Percentiles rank a stretch among this genome's conserved stretches.
These are phyloP conservation scores for Ctenopoma kingsleyae DNA, from an alignment of 2,797 vertebrate species.

Conservation along the genomic window DNA sequence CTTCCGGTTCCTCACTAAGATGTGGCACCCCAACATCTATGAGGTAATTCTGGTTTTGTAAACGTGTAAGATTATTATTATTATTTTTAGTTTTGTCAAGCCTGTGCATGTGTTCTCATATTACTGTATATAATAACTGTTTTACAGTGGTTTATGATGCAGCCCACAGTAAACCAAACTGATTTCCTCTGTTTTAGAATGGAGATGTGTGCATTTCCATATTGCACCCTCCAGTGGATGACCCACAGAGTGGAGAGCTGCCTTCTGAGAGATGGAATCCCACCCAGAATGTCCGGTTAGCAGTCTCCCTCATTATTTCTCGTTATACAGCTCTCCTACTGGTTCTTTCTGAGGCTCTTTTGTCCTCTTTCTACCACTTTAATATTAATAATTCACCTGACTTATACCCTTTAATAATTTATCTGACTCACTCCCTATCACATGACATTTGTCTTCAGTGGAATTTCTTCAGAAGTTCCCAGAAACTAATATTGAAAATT, in stretches of 20 bases:
- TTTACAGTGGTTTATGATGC: no score
- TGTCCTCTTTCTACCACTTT: constrained; percentile 2
- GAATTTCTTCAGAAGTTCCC: constrained; percentile 20
- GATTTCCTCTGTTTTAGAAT: constrained; percentile 82
- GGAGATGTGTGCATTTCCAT: constrained; percentile 99
- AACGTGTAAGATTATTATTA: no score
- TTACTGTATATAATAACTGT: background rate
- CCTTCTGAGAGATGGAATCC: constrained; percentile 98
- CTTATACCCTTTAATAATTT: constrained; percentile 23
- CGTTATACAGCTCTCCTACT: constrained; percentile 16
- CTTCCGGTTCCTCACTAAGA: constrained; percentile 97
- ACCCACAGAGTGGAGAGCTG: constrained; percentile 97
- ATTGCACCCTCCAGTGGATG: constrained; percentile 95
- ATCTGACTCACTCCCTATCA: constrained; percentile 17
- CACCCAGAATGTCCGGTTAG: constrained; percentile 97
- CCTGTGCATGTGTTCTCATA: background rate
- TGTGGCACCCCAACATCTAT: constrained; percentile 99
- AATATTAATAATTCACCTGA: constrained; percentile 25
- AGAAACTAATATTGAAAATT: background rate
- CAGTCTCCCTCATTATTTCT: constrained; percentile 2
- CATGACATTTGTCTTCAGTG: constrained; percentile 37
- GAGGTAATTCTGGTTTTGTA: constrained; percentile 83
- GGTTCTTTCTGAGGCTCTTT: constrained; percentile 20
- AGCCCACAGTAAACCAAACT: background rate
- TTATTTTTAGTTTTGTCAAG: background rate